phyloP scores from a whole-genome alignment of 2,888 invertebrate species.

The Melanostoma mellinum region DNA sequence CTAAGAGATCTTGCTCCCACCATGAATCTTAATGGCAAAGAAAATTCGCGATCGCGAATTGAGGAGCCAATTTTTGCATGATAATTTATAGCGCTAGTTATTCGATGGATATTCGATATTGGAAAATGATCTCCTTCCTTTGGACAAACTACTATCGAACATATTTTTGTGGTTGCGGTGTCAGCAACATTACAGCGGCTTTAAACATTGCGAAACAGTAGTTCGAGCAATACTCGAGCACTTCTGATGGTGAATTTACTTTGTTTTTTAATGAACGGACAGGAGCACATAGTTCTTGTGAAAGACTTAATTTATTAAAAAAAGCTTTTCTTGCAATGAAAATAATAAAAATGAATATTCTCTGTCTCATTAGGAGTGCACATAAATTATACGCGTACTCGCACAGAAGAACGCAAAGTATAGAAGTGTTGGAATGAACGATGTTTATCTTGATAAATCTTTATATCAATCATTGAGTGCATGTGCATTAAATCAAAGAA shows the following conservation, averaged over 20 bases:
- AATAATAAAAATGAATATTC: too few relatives aligned
- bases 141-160: constrained; percentile 31
- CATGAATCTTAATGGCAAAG: background rate
- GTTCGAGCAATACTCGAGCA: background rate
- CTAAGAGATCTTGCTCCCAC: constrained; percentile 19
- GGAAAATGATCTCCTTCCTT: constrained; percentile 56
- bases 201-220: constrained; percentile 20
- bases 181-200: background rate
- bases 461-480: background rate
- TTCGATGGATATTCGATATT: constrained; percentile 33
- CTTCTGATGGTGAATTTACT: background rate
- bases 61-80: constrained; percentile 66
- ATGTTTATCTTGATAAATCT: constrained; percentile 17
- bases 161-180: background rate
- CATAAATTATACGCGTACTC: constrained; percentile 14
- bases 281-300: background rate
- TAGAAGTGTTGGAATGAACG: constrained; percentile 9
- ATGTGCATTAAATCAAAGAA: constrained; percentile 24
- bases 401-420: background rate
- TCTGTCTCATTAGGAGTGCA: constrained; percentile 18
- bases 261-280: background rate
- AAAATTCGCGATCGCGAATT: constrained; percentile 32
- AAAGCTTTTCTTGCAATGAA: constrained; percentile 11
- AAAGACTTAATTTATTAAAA: constrained; percentile 14
- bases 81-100: constrained; percentile 55